Conservation (phyloP, 2,797 vertebrate genomes). For the Pangasius mekongensis region DNA sequence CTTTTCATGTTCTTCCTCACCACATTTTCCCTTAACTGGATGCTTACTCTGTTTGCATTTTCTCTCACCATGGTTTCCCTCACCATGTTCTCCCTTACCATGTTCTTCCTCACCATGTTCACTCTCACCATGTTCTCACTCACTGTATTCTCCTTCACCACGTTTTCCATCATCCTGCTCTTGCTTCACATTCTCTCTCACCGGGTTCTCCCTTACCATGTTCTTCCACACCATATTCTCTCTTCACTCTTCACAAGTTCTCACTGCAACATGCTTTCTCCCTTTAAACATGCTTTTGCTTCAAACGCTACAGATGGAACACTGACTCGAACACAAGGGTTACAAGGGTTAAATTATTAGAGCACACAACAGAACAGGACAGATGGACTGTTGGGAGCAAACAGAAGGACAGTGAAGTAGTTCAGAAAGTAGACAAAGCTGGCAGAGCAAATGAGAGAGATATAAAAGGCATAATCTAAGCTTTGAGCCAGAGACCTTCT, state of each 20-base stretch:
- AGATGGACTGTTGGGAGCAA: conserved; percentile 15
- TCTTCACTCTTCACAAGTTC: neutral
- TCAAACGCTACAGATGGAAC: conserved; percentile 13
- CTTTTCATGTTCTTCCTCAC: neutral
- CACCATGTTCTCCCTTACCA: neutral
- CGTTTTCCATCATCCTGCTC: neutral
- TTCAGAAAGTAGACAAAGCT: conserved; percentile 15
- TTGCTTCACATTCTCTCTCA: neutral
- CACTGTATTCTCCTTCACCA: neutral
- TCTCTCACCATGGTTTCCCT: neutral
- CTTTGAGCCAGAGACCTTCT: neutral
- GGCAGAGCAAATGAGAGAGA: conserved; percentile 24
- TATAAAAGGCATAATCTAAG: neutral
- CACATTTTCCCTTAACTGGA: neutral
- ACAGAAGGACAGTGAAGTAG: neutral
- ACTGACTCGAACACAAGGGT: neutral
- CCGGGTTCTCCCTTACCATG: neutral
- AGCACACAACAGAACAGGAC: neutral
- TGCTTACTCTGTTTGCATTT: too few species aligned
- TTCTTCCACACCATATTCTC: neutral
- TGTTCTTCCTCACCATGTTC: neutral
- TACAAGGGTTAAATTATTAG: conserved; percentile 15
- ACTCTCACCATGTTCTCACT: neutral
- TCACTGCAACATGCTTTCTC: neutral
- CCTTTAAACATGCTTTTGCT: too few species aligned